Evolutionary conservation across 2,888 invertebrate species (phyloP), one percentile per base, ranked within the genome.

Genomic region (Polymixis flavicincta): DNA sequence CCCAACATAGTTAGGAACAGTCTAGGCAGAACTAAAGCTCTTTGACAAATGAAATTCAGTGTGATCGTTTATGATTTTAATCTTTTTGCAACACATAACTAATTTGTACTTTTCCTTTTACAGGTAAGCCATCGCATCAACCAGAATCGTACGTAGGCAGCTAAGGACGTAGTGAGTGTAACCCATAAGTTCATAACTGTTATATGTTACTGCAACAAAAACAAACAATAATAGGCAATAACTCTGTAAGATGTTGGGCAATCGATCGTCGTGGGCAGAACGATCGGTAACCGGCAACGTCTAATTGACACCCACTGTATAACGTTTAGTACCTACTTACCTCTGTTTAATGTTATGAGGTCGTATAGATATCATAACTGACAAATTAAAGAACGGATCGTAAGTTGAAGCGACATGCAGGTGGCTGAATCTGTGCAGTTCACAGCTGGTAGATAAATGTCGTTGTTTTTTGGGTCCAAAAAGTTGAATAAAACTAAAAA

Each of bases 301-400:
- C 88, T 89, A 89, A 90, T 88, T 83, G 86, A 90, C 92, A 89
- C 90, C 91, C 87, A 90, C 89, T 76, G 60, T 61, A 70, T 74
- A 80, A 17, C 52, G 48, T 79, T 83, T 74, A 73, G 57, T 74
- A 80, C 57, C 70, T 78, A 76, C 57, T 68, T 78, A 76, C 66
- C 71, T 78, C 55, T 55, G 22, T 64, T 57, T 71, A 66, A 78
- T 81, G 55, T 59, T 59, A 73, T 64, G 68, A 77, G 85, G 71
- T 77, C 65, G 70, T 73, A 55, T 64, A 63, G 37, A 72, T 70
- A 80, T 67, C 72, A 68, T 65, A 72, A 80, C 52, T 72, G 72
- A 69, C 70, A 80, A 73, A 76, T 71, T 60, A 19, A 61, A 19
- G 28, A 67, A 54, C 7, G 19, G 14, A 61, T 59, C 25, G 8